Conservation (phyloP, 2,888 invertebrate species). For the Abrostola tripartita region DNA sequence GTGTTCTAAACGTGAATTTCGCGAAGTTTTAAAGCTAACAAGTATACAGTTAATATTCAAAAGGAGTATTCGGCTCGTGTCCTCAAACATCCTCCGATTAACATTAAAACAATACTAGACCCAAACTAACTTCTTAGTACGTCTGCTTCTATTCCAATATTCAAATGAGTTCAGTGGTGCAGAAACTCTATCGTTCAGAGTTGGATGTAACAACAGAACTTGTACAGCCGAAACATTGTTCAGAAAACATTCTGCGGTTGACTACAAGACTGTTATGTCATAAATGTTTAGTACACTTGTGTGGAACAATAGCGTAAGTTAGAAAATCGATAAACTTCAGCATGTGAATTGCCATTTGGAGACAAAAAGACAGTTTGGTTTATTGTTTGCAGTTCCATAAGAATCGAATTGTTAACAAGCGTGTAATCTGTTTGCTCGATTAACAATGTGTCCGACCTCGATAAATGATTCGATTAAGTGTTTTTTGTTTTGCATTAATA, state of each 20-base stretch:
- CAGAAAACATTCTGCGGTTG: slow-evolving; percentile 38
- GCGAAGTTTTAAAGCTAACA: slow-evolving; percentile 66
- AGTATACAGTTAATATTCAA: slow-evolving; percentile 47
- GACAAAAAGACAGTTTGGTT: not conserved
- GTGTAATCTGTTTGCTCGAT: not conserved
- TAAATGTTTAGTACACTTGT: slow-evolving; percentile 32
- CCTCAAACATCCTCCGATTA: slow-evolving; percentile 72
- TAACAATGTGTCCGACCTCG: not conserved
- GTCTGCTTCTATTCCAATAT: slow-evolving; percentile 74
- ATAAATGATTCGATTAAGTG: not conserved
- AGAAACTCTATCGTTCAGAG: slow-evolving; percentile 69
- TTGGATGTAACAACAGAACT: slow-evolving; percentile 36
- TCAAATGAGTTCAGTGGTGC: slow-evolving; percentile 76
- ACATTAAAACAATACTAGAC: slow-evolving; percentile 75
- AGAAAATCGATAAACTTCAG: slow-evolving; percentile 16
- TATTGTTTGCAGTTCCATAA: not conserved
- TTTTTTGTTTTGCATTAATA: not conserved
- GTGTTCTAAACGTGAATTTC: slow-evolving; percentile 71
- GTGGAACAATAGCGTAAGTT: slow-evolving; percentile 13
- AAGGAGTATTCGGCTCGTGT: slow-evolving; percentile 63
- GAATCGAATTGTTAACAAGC: not conserved
- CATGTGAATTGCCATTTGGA: not conserved
- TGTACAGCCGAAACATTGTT: slow-evolving; percentile 47
- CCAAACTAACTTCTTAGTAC: slow-evolving; percentile 66
- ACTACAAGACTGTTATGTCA: slow-evolving; percentile 24